These are phyloP conservation scores for Pipistrellus pygmaeus DNA, from an alignment of 2,797 vertebrate species.

Conservation along the genomic window DNA sequence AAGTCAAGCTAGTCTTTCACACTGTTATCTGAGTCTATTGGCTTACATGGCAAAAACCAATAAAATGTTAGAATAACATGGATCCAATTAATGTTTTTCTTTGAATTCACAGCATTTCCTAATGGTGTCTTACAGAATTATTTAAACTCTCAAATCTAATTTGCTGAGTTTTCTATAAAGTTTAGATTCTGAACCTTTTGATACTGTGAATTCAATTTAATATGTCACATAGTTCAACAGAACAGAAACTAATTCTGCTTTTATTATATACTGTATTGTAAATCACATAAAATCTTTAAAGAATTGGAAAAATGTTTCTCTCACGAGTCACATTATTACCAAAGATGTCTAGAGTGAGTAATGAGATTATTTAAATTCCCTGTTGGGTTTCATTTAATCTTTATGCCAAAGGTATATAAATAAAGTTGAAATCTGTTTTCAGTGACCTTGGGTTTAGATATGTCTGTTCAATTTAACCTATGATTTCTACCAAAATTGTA, in stretches of 20 bases:
- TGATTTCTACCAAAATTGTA: constrained; percentile 5
- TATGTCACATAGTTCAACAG: neutral
- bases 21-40: neutral
- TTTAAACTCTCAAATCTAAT: constrained; percentile 41
- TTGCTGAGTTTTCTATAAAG: constrained; percentile 41
- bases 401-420: neutral
- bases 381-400: neutral
- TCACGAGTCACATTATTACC: neutral
- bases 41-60: neutral
- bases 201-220: constrained; percentile 32
- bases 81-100: neutral
- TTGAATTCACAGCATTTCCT: constrained; percentile 17
- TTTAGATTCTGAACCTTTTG: constrained; percentile 20
- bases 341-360: neutral
- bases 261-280: neutral
- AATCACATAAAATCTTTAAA: constrained; percentile 44
- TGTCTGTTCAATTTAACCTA: neutral
- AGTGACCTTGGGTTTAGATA: neutral
- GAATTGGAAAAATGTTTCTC: constrained; percentile 27
- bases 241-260: constrained; percentile 49
- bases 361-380: constrained; percentile 10
- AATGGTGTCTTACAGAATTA: constrained; percentile 24
- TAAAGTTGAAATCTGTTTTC: constrained; percentile 42
- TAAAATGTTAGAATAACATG: neutral
- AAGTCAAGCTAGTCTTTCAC: neutral